Conservation (phyloP, 2,797 vertebrate species). For the Gambelia wislizenii region DNA sequence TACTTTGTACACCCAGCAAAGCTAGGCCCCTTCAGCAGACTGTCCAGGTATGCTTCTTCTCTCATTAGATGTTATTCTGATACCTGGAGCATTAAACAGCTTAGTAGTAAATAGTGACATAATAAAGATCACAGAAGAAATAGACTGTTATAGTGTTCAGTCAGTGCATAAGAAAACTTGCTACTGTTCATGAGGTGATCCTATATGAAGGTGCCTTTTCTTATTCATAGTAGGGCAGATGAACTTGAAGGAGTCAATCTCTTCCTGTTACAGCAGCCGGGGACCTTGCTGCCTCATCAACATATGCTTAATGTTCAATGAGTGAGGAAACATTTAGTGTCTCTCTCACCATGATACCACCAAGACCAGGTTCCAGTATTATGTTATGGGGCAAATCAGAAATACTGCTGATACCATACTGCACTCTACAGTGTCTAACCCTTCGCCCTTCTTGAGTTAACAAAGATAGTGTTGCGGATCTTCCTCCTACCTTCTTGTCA, state of each 20-base stretch:
- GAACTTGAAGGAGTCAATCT: not conserved
- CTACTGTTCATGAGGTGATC: not conserved
- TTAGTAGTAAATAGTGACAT: not conserved
- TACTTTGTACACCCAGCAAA: not conserved
- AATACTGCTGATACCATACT: not conserved
- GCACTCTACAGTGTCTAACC: not conserved
- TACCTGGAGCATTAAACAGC: not conserved
- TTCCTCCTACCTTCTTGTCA: too few species aligned
- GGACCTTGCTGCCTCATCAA: too few species aligned
- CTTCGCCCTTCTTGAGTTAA: not conserved
- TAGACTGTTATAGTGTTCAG: not conserved
- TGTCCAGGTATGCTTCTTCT: not conserved
- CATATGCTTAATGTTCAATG: not conserved
- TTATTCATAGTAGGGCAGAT: not conserved
- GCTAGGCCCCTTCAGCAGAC: not conserved
- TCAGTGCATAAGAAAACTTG: not conserved
- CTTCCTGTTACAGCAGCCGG: not conserved
- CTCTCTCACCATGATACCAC: not conserved
- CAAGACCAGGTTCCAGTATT: not conserved
- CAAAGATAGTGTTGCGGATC: not conserved
- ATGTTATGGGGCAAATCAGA: not conserved
- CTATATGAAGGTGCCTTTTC: not conserved
- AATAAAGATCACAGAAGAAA: not conserved
- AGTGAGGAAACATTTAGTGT: not conserved
- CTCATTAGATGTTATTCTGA: not conserved